Percentiles rank a stretch among this genome's conserved stretches.
These are phyloP conservation scores for Columba guinea DNA, from an alignment of 2,797 vertebrate genomes.

Conservation along the genomic window DNA sequence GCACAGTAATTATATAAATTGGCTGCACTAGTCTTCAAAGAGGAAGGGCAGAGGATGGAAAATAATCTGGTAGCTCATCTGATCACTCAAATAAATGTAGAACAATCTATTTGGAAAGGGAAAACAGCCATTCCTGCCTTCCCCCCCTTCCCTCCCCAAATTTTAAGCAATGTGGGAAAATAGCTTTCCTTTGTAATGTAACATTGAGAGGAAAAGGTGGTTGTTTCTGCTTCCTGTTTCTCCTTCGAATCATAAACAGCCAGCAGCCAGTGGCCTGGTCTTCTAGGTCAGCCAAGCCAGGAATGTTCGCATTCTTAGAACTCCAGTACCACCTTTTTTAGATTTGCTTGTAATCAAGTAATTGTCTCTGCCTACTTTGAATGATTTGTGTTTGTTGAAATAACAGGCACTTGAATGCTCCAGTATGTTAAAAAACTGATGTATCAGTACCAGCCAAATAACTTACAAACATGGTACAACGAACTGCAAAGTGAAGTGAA, in stretches of 20 bases:
- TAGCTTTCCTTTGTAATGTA: background rate
- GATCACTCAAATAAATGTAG: background rate
- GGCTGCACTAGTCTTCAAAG: background rate
- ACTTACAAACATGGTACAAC: background rate
- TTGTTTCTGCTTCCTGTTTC: background rate
- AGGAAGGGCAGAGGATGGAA: background rate
- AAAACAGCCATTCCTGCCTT: background rate
- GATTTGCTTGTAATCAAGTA: background rate
- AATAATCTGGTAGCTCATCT: background rate
- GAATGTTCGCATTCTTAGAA: background rate
- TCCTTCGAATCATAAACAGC: background rate
- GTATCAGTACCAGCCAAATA: background rate
- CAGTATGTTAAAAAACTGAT: background rate
- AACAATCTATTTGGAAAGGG: background rate
- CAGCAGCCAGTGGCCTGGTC: background rate
- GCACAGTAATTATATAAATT: background rate
- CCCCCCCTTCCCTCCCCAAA: background rate
- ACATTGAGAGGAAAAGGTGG: background rate
- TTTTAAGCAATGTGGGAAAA: background rate
- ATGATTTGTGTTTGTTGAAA: background rate
- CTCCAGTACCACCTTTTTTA: background rate
- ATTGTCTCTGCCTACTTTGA: background rate
- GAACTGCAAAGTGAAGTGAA: slow-evolving; percentile 24
- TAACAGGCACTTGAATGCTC: background rate
- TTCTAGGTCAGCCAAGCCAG: background rate